phyloP scores from a whole-genome alignment of 2,888 invertebrate genomes.

The Epinotia ramella region DNA sequence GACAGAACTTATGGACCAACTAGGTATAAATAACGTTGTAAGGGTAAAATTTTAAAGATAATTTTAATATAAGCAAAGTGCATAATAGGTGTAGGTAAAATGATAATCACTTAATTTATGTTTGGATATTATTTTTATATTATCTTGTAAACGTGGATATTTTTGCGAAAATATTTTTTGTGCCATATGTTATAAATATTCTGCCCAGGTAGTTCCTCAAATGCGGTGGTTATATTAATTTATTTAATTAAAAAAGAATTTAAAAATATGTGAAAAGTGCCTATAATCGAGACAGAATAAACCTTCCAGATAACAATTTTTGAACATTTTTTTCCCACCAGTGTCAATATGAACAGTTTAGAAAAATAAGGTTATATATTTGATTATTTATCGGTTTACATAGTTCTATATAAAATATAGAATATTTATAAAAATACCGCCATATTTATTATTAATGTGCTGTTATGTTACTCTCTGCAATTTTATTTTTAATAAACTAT shows the following conservation, averaged over 20 bases:
- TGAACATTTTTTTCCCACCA: constrained; percentile 46
- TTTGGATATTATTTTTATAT: constrained; percentile 33
- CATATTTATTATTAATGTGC: constrained; percentile 54
- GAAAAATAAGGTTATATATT: constrained; percentile 46
- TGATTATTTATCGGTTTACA: constrained; percentile 27
- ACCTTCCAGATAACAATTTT: constrained; percentile 38
- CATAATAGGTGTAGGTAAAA: constrained; percentile 19
- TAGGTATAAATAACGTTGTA: too few relatives aligned
- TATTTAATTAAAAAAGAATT: not conserved
- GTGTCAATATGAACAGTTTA: constrained; percentile 47
- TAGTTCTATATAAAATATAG: constrained; percentile 28
- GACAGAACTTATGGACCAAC: too few relatives aligned
- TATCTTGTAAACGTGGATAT: constrained; percentile 32
- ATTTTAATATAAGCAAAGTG: constrained; percentile 1
- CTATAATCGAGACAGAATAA: not conserved
- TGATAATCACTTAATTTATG: constrained; percentile 7
- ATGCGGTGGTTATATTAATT: constrained; percentile 7
- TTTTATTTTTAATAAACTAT: constrained; percentile 62
- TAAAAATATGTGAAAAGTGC: too few relatives aligned
- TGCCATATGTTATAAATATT: constrained; percentile 57
- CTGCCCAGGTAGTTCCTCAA: not conserved
- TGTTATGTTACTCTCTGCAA: constrained; percentile 53
- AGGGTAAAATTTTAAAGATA: too few relatives aligned
- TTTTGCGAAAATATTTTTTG: constrained; percentile 57
- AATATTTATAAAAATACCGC: constrained; percentile 48